Percentiles rank a stretch among this genome's conserved stretches.
These are phyloP conservation scores for Theocolax elegans DNA, from an alignment of 1,140 invertebrate genomes.

Conservation along the genomic window DNA sequence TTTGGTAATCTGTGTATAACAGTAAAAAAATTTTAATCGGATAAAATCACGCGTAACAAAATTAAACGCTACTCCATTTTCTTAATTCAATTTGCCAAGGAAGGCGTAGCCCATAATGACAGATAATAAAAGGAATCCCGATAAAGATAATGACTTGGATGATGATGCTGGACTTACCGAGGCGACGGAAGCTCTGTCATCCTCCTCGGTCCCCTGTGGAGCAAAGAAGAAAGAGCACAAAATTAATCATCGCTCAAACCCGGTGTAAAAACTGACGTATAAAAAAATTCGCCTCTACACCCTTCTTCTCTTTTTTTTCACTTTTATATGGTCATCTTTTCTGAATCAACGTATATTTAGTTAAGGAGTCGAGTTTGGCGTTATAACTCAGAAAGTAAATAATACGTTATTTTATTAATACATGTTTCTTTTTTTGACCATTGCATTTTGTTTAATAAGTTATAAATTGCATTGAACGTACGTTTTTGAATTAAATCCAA, in stretches of 20 bases:
- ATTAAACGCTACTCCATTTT: conserved; percentile 23
- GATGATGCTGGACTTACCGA: conserved; percentile 69
- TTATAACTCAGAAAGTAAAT: too few species aligned
- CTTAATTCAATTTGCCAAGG: conserved; percentile 36
- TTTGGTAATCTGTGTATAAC: too few species aligned
- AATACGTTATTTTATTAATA: too few species aligned
- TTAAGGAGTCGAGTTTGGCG: too few species aligned
- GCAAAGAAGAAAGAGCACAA: conserved; percentile 60
- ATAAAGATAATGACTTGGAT: conserved; percentile 33
- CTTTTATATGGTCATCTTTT: too few species aligned
- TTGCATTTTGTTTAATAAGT: too few species aligned
- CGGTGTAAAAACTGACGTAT: background rate
- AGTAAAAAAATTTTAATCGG: conserved; percentile 16
- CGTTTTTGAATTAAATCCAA: too few species aligned
- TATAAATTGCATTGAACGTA: too few species aligned
- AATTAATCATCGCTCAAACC: conserved; percentile 25
- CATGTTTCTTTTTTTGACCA: too few species aligned
- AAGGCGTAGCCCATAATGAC: conserved; percentile 30
- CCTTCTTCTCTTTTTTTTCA: background rate
- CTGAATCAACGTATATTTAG: background rate
- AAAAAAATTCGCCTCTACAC: background rate
- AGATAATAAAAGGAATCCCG: conserved; percentile 34
- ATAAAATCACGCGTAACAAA: conserved; percentile 22
- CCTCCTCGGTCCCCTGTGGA: conserved; percentile 76
- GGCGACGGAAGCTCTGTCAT: conserved; percentile 77